phyloP scores from a whole-genome alignment of 2,888 invertebrate genomes.

The Spisula subtruncata region DNA sequence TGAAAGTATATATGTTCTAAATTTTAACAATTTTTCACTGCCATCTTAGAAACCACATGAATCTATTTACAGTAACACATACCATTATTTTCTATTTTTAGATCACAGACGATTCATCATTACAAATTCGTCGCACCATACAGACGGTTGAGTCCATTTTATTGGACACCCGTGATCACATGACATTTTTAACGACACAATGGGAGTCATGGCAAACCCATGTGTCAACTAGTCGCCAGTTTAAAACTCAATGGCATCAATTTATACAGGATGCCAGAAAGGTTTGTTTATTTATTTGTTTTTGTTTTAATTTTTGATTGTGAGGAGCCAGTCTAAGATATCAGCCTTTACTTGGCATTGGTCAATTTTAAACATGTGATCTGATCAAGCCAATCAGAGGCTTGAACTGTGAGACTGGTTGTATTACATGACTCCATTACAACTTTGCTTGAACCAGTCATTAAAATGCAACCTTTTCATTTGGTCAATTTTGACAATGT shows the following conservation, averaged over 20 bases:
- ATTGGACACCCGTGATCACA: constrained; percentile 84
- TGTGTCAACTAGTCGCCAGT: constrained; percentile 89
- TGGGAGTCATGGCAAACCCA: constrained; percentile 92
- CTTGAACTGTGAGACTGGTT: neutral
- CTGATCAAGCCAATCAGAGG: neutral
- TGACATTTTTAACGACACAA: constrained; percentile 90
- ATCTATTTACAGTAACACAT: too few relatives aligned
- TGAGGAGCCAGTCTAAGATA: too few relatives aligned
- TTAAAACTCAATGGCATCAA: constrained; percentile 89
- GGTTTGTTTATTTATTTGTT: too few relatives aligned
- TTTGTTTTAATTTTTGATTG: too few relatives aligned
- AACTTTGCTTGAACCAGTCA: too few relatives aligned
- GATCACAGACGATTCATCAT: constrained; percentile 84
- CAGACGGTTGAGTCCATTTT: constrained; percentile 84
- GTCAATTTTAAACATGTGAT: too few relatives aligned
- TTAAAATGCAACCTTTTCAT: too few relatives aligned
- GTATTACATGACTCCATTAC: neutral
- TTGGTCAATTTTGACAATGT: too few relatives aligned
- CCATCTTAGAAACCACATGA: too few relatives aligned
- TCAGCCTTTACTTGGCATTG: too few relatives aligned
- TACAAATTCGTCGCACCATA: constrained; percentile 84
- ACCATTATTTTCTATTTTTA: constrained; percentile 65
- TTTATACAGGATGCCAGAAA: constrained; percentile 91
- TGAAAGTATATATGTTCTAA: too few relatives aligned
- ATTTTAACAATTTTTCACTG: too few relatives aligned